Conservation (phyloP, 1,140 invertebrate species). For the Ceratina australensis region DNA sequence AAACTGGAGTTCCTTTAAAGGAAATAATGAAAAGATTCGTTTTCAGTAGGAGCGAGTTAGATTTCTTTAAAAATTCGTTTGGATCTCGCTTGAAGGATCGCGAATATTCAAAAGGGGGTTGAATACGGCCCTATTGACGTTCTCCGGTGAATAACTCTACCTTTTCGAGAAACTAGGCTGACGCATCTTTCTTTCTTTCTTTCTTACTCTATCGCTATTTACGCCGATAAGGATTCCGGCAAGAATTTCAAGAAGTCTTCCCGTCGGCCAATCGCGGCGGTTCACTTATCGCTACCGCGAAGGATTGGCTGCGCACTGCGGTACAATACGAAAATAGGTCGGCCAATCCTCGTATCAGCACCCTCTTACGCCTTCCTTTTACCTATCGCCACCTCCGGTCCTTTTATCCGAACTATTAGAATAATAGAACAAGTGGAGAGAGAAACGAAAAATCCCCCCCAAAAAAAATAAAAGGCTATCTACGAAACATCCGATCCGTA, state of each 20-base stretch:
- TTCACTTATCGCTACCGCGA: conserved; percentile 57
- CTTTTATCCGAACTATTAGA: conserved; percentile 30
- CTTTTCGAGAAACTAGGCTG: conserved; percentile 35
- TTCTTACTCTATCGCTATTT: conserved; percentile 41
- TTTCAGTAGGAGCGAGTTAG: conserved; percentile 4
- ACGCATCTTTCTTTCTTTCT: conserved; percentile 51
- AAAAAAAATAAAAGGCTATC: conserved; percentile 25
- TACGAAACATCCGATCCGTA: conserved; percentile 17
- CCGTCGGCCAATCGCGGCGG: conserved; percentile 45
- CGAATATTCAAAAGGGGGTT: conserved; percentile 25
- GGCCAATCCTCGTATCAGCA: conserved; percentile 61
- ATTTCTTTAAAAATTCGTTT: conserved; percentile 16
- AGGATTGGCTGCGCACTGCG: conserved; percentile 65
- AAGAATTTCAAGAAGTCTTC: conserved; percentile 30
- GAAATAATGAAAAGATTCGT: not conserved
- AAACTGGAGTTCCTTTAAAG: too few relatives aligned
- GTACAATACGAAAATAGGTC: conserved; percentile 64
- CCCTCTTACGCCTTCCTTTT: conserved; percentile 46
- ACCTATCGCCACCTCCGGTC: conserved; percentile 57
- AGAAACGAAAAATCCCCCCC: conserved; percentile 29
- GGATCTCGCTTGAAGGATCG: conserved; percentile 6
- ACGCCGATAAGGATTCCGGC: conserved; percentile 42
- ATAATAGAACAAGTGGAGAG: not conserved
- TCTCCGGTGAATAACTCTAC: conserved; percentile 8
- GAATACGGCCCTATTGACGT: conserved; percentile 38